Evolutionary conservation across 2,888 invertebrate genomes (phyloP).

Genomic region (Eupeodes luniger): DNA sequence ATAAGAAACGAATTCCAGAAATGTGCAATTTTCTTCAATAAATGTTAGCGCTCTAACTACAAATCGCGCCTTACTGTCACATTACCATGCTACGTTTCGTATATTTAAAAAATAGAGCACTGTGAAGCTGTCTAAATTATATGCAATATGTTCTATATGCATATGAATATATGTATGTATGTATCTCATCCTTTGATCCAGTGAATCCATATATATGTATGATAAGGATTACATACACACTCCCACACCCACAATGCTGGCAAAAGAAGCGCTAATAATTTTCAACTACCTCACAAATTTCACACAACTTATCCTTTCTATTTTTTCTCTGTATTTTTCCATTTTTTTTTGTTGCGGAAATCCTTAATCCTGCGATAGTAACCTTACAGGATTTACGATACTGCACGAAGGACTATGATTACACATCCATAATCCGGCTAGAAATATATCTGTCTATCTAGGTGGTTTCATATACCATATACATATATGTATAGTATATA

Average conservation of each 20-base stretch:
- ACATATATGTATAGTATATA: not conserved
- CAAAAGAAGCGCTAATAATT: conserved; percentile 64
- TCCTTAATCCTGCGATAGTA: conserved; percentile 72
- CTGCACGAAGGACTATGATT: conserved; percentile 60
- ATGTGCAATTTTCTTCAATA: too few relatives aligned
- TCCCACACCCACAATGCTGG: conserved; percentile 43
- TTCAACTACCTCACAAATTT: conserved; percentile 55
- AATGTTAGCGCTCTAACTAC: too few relatives aligned
- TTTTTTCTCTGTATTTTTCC: conserved; percentile 32
- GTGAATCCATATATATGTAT: conserved; percentile 52
- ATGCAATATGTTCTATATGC: not conserved
- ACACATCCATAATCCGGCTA: conserved; percentile 65
- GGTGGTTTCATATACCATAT: not conserved
- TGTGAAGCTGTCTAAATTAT: not conserved
- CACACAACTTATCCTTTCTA: conserved; percentile 60
- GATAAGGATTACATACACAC: conserved; percentile 49
- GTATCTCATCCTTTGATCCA: conserved; percentile 26
- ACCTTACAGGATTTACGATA: conserved; percentile 69
- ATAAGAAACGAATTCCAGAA: too few relatives aligned
- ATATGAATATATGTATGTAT: not conserved
- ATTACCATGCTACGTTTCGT: too few relatives aligned
- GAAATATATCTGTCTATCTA: not conserved
- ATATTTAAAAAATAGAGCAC: too few relatives aligned
- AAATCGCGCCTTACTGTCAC: too few relatives aligned
- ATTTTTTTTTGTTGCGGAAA: conserved; percentile 23